phyloP scores from a whole-genome alignment of 2,797 vertebrate genomes.

The Oreochromis mossambicus region DNA sequence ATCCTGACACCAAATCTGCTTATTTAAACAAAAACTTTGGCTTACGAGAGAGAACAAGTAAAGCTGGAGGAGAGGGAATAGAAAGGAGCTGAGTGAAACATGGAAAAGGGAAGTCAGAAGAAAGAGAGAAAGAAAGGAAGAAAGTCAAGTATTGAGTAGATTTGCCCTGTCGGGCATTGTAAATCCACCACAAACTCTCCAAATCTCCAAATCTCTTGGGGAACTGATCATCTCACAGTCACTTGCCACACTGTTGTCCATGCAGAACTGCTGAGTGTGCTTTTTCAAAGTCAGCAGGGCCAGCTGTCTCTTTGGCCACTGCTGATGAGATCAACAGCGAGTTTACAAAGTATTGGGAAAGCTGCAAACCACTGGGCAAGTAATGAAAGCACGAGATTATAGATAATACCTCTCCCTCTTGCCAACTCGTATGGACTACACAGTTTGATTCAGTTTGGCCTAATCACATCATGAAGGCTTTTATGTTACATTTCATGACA shows the following conservation, averaged over 20 bases:
- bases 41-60: background rate
- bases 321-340: conserved; percentile 13
- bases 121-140: background rate
- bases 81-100: background rate
- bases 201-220: conserved; percentile 16
- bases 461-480: background rate
- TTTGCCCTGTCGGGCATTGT: background rate
- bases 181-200: conserved; percentile 31
- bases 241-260: conserved; percentile 18
- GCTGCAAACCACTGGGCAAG: background rate
- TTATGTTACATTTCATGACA: conserved; percentile 1
- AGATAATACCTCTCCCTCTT: background rate
- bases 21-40: conserved; percentile 13
- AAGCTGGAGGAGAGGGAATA: background rate
- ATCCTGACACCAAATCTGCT: background rate
- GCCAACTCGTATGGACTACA: background rate
- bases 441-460: background rate
- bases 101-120: background rate
- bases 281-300: conserved; percentile 12
- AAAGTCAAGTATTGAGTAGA: background rate
- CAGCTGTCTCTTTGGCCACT: conserved; percentile 22
- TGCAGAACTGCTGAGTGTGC: conserved; percentile 47
- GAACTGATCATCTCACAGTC: conserved; percentile 33
- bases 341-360: conserved; percentile 2
- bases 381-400: background rate